These are phyloP conservation scores for Spatula clypeata DNA, from an alignment of 2,797 vertebrate genomes.

Conservation along the genomic window DNA sequence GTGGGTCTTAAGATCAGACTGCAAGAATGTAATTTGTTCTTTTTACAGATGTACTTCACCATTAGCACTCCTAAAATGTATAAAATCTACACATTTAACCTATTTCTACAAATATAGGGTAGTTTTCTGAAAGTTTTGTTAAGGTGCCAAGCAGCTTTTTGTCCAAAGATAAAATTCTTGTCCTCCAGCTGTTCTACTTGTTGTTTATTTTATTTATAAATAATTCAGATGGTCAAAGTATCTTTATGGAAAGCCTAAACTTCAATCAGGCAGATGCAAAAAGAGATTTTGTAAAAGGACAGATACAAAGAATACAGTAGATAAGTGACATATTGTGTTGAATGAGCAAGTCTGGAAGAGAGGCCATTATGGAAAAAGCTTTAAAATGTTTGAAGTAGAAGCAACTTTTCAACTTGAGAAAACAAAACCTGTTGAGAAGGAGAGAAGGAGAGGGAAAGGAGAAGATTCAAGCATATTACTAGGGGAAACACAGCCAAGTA, in stretches of 20 bases:
- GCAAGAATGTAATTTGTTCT: neutral
- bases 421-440: neutral
- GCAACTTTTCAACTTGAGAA: neutral
- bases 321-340: neutral
- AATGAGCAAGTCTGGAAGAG: neutral
- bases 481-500: neutral
- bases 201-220: neutral
- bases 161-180: neutral
- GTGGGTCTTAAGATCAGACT: neutral
- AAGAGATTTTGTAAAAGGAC: neutral
- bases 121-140: neutral
- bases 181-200: neutral
- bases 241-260: neutral
- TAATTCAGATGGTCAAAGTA: neutral
- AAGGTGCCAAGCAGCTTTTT: neutral
- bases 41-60: neutral
- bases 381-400: neutral
- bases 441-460: neutral
- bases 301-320: neutral
- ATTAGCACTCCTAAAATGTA: neutral
- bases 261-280: neutral
- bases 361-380: neutral
- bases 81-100: neutral
- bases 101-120: neutral
- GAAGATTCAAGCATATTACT: neutral